Percentiles rank a stretch among this genome's conserved stretches.
Evolutionary conservation across 1,140 invertebrate species (phyloP).

Genomic region (Trichoplusia ni): DNA sequence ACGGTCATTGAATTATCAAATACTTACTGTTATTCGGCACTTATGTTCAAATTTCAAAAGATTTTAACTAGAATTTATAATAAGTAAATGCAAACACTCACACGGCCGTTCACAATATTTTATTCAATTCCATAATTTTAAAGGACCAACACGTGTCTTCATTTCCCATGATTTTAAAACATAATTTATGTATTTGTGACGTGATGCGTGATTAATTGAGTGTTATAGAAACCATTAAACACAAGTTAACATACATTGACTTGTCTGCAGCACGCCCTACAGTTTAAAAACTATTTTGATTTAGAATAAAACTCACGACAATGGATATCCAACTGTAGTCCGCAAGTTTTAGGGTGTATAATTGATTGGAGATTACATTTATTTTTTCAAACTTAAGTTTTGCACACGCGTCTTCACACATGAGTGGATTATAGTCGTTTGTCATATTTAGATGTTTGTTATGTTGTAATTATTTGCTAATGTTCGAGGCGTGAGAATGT

Average conservation of each 20-base stretch:
- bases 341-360: background rate
- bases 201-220: constrained; percentile 70
- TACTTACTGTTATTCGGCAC: too few species aligned
- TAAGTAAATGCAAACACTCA: background rate
- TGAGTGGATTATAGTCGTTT: constrained; percentile 73
- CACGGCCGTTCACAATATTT: constrained; percentile 42
- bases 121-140: constrained; percentile 42
- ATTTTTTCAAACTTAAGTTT: constrained; percentile 44
- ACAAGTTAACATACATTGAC: constrained; percentile 60
- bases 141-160: constrained; percentile 43
- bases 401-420: constrained; percentile 68
- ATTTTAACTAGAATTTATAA: too few species aligned
- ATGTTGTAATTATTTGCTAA: constrained; percentile 66
- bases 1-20: too few species aligned
- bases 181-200: constrained; percentile 54
- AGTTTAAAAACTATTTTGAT: constrained; percentile 72
- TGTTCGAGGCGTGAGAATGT: constrained; percentile 63
- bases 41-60: too few species aligned
- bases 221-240: constrained; percentile 76
- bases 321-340: constrained; percentile 38
- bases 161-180: constrained; percentile 57
- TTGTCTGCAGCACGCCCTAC: constrained; percentile 61
- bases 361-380: constrained; percentile 31
- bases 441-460: constrained; percentile 71
- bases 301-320: constrained; percentile 37